Base-by-base conservation (phyloP, 30 jellyfish, hydroid and myxozoan genomes). In the Cassiopea xamachana region DNA sequence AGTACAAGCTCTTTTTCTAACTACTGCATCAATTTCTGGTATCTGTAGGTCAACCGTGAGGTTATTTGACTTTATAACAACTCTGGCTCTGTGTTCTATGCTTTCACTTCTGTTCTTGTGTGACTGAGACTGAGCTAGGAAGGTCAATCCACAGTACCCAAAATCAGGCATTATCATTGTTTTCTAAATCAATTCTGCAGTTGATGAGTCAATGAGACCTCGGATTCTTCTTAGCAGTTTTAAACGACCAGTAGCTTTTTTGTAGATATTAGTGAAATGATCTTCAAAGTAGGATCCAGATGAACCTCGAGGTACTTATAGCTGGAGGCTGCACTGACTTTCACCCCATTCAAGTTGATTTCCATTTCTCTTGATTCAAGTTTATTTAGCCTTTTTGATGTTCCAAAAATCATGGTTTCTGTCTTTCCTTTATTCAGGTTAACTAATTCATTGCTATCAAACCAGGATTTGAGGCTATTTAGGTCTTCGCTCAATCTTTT, bases 351-450 rank as follows among this genome's bases (percentile, higher is more conserved):
- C 69, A 73, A 27, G 46, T 74, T 61, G 69, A 86, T 75, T 84
- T 84, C 67, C 86, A 84, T 84, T 68, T 71, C 92, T 64, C 74
- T 86, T 74, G 62, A 70, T 74, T 86, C 93, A 13, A 77, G 62
- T 86, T 86, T 86, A 86, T 71, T 44, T 50, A 86, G 93, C 73
- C 87, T 76, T 84, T 86, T 86, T 16, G 93, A 75, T 86, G 93
- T 86, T 75, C 93, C 93, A 76, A 86, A 86, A 81, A 86, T 86
- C 93, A 86, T 86, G 67, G 93, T 48, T 86, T 86, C 93, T 74
- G 88, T 90, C 75, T 82, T 81, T 48, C 97, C 92, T 46, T 90
- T 90, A 71, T 81, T 89, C 84, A 88, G 61, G 83, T 88, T 88
- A 19, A 90, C 68, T 74, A 81, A 72, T 81, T 90, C 97, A 69